phyloP scores from a whole-genome alignment of 1,140 invertebrate species.

The Hylyphantes graminicola region DNA sequence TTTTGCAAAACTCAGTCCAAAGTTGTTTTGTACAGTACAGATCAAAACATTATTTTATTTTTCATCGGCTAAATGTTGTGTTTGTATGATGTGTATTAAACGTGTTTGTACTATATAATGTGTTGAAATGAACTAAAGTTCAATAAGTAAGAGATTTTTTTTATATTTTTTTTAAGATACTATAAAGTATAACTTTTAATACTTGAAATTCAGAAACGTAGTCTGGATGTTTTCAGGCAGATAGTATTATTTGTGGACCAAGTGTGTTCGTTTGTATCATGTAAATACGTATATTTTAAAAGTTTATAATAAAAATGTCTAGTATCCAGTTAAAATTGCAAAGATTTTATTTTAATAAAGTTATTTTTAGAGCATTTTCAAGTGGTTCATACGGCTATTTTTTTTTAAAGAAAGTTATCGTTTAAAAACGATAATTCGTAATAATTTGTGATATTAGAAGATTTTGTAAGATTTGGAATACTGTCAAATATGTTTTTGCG shows the following conservation, averaged over 20 bases:
- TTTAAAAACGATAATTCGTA: too few species aligned
- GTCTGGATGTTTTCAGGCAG: background rate
- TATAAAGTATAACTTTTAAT: conserved; percentile 8
- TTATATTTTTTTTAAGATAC: conserved; percentile 27
- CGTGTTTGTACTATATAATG: background rate
- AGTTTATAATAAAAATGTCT: conserved; percentile 18
- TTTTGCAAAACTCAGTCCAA: too few species aligned
- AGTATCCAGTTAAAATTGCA: conserved; percentile 14
- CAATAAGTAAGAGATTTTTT: background rate
- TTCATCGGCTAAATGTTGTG: background rate
- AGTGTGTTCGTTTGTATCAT: background rate
- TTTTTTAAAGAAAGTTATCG: too few species aligned
- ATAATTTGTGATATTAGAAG: too few species aligned
- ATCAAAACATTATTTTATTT: background rate
- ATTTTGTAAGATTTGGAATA: too few species aligned
- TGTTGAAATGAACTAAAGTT: too few species aligned
- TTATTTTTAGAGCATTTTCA: too few species aligned
- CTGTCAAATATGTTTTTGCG: too few species aligned
- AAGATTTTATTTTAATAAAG: background rate
- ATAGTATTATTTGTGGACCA: background rate
- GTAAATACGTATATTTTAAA: conserved; percentile 25
- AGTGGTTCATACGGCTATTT: too few species aligned
- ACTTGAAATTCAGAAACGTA: background rate
- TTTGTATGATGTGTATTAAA: conserved; percentile 9
- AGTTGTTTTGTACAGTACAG: too few species aligned